Conservation (phyloP, 2,113 vertebrate genomes). For the Ondatra zibethicus region DNA sequence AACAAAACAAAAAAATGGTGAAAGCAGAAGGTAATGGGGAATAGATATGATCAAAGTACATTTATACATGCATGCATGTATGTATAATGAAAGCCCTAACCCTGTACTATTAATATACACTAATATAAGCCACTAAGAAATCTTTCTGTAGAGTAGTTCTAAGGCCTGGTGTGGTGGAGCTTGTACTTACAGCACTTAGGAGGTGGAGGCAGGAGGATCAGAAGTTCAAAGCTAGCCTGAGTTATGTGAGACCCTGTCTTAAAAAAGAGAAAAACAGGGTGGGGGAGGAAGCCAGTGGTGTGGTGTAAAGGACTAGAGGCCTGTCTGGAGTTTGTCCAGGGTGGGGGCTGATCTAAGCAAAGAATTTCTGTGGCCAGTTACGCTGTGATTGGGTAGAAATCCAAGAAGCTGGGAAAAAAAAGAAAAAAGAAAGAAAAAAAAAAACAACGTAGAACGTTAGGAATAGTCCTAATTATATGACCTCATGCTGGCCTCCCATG, state of each 20-base stretch:
- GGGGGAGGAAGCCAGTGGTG: too few species aligned
- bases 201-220: background rate
- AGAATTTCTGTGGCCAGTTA: background rate
- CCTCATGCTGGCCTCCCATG: background rate
- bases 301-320: too few species aligned
- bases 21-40: background rate
- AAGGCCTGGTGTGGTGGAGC: background rate
- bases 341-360: background rate
- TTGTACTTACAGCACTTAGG: background rate
- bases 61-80: too few species aligned
- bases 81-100: background rate
- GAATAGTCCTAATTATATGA: background rate
- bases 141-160: background rate
- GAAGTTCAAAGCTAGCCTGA: background rate
- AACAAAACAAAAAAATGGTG: background rate
- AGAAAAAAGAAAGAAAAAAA: accelerated
- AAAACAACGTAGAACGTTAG: background rate
- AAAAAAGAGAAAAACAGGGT: background rate
- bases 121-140: background rate
- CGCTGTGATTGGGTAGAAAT: background rate
- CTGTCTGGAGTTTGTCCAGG: background rate
- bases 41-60: background rate
- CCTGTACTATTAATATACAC: background rate
- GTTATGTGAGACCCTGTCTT: background rate
- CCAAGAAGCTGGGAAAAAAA: accelerated